Evolutionary conservation across 1,140 invertebrate genomes (phyloP).

Genomic region (Aphelenchoides fujianensis): DNA sequence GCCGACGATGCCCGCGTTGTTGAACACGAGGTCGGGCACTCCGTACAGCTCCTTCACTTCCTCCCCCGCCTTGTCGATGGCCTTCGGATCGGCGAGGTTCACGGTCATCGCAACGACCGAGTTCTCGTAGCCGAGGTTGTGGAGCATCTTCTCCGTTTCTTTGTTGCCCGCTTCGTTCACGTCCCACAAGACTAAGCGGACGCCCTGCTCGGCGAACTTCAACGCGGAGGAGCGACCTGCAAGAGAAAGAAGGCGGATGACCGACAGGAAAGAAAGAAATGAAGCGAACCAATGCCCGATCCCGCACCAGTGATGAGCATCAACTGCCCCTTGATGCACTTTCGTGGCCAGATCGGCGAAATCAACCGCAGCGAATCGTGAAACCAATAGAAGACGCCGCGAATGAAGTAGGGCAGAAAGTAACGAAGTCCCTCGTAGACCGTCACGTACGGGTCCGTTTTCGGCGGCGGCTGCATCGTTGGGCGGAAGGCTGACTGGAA

Average conservation of each 20-base stretch:
- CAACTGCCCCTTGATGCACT: conserved; percentile 7
- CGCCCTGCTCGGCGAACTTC: conserved; percentile 24
- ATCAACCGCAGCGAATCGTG: not conserved
- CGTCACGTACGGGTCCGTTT: not conserved
- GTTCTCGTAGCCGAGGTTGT: conserved; percentile 21
- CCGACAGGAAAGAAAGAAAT: no score
- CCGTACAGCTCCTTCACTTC: conserved; percentile 8
- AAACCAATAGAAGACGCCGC: not conserved
- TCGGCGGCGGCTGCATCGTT: not conserved
- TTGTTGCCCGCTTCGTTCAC: conserved; percentile 24
- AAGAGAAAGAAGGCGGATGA: no score
- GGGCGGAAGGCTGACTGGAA: no score
- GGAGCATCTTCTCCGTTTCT: conserved; percentile 16
- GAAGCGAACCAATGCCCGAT: conserved; percentile 8
- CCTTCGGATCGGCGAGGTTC: conserved; percentile 8
- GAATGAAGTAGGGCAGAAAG: not conserved
- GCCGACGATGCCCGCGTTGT: conserved; percentile 3
- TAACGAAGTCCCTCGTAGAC: conserved; percentile 10
- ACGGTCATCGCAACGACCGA: conserved; percentile 9
- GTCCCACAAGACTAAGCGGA: conserved; percentile 22
- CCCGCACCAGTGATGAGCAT: conserved; percentile 19
- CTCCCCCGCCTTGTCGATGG: conserved; percentile 9
- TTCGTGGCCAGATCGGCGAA: conserved; percentile 15
- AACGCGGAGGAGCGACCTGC: not conserved
- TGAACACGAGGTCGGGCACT: conserved; percentile 18